These are phyloP conservation scores for Pogonognathellus flavescens DNA, from an alignment of 1,140 invertebrate genomes.

Conservation along the genomic window DNA sequence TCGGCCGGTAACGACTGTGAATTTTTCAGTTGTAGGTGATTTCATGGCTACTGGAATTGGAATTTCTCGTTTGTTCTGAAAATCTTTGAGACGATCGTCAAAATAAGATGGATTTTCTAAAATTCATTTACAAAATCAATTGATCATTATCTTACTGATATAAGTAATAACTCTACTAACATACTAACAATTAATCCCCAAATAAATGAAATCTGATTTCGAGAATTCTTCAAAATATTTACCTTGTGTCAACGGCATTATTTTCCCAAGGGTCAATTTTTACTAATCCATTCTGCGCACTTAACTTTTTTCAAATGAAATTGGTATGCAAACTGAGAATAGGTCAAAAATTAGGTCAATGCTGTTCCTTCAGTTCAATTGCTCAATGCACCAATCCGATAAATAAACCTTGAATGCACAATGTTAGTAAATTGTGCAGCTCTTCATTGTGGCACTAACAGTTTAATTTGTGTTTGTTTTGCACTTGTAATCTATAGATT, in stretches of 20 bases:
- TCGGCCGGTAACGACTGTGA: neutral
- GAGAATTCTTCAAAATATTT: neutral
- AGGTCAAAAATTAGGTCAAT: too few species aligned
- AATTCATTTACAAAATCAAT: neutral
- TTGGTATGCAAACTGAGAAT: neutral
- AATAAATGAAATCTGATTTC: too few species aligned
- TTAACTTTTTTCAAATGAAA: neutral
- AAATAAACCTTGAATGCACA: too few species aligned
- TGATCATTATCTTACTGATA: too few species aligned
- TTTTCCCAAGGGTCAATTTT: neutral
- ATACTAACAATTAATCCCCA: neutral
- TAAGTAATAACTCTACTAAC: neutral
- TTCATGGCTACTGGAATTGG: neutral
- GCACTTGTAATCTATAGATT: too few species aligned
- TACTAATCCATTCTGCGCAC: neutral
- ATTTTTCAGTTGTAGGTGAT: neutral
- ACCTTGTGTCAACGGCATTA: conserved; percentile 38
- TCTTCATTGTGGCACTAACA: too few species aligned
- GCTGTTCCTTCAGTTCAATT: too few species aligned
- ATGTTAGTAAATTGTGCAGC: too few species aligned
- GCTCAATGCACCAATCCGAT: too few species aligned
- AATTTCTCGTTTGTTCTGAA: neutral
- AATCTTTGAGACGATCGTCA: conserved; percentile 18
- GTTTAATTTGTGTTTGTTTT: too few species aligned
- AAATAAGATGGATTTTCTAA: conserved; percentile 57